Evolutionary conservation across 2,888 invertebrate genomes (phyloP).

Genomic region (Pristionchus maxplancki): DNA sequence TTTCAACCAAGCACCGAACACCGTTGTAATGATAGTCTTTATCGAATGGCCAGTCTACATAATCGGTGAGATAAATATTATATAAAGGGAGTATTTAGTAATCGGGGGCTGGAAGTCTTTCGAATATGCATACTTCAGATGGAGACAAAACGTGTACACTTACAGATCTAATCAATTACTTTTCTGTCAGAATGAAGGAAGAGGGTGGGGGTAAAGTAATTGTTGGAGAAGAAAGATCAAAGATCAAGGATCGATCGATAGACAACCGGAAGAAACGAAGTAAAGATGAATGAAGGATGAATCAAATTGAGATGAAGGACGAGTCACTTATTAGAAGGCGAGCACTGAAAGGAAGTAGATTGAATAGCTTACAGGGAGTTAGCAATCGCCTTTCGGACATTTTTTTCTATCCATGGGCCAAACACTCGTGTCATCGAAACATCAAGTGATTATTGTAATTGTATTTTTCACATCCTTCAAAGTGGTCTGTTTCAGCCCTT

Average conservation of each 20-base stretch:
- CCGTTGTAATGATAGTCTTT: neutral
- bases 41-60: constrained; percentile 34
- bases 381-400: no score
- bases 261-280: constrained; percentile 13
- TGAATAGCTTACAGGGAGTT: no score
- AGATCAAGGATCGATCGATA: constrained; percentile 8
- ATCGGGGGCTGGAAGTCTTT: neutral
- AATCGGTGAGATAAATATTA: constrained; percentile 17
- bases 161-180: constrained; percentile 35
- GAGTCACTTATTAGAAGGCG: constrained; percentile 20
- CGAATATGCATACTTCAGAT: constrained; percentile 31
- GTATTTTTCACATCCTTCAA: no score
- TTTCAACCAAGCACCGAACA: neutral
- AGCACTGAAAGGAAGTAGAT: neutral
- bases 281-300: constrained; percentile 1
- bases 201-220: neutral
- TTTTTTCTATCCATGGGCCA: no score
- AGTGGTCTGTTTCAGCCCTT: no score
- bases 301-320: neutral
- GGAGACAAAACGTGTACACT: constrained; percentile 31
- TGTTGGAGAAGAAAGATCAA: constrained; percentile 1
- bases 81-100: neutral
- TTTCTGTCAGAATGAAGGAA: constrained; percentile 1
- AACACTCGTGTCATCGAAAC: no score
- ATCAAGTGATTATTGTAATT: no score